Evolutionary conservation across 2,113 vertebrate species (phyloP).

Genomic region (Pimephales promelas): DNA sequence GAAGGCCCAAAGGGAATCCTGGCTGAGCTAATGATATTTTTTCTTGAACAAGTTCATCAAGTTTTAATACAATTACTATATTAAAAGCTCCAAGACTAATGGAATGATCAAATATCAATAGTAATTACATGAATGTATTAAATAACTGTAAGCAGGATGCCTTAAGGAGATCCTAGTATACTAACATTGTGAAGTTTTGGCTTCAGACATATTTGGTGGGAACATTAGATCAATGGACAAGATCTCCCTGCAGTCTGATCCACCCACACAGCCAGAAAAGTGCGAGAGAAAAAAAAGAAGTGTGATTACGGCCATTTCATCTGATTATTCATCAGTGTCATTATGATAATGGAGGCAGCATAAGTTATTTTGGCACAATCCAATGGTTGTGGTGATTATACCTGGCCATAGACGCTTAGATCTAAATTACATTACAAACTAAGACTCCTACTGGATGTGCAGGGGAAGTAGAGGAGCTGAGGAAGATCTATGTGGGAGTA

Average conservation of each 20-base stretch:
- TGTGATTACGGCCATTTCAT: conserved; percentile 53
- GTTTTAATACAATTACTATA: conserved; percentile 6
- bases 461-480: conserved; percentile 30
- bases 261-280: conserved; percentile 47
- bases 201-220: conserved; percentile 41
- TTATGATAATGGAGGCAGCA: conserved; percentile 59
- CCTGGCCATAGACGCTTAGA: conserved; percentile 29
- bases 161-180: neutral
- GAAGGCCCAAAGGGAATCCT: conserved; percentile 21
- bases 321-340: conserved; percentile 59
- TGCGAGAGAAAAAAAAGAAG: neutral
- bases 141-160: neutral
- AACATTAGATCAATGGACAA: conserved; percentile 39
- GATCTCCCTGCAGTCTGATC: conserved; percentile 44
- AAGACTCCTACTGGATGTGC: conserved; percentile 20
- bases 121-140: neutral
- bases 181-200: conserved; percentile 2
- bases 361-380: conserved; percentile 56
- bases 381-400: conserved; percentile 49
- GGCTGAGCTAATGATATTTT: conserved; percentile 41
- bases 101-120: neutral
- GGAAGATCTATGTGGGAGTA: conserved; percentile 19
- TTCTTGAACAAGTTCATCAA: conserved; percentile 37
- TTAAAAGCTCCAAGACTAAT: neutral
- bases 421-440: conserved; percentile 37